A percentile compares a stretch with the other conserved stretches of the same genome.
Evolutionary conservation across 2,113 vertebrate species (phyloP).

Genomic region (Ginglymostoma cirratum): DNA sequence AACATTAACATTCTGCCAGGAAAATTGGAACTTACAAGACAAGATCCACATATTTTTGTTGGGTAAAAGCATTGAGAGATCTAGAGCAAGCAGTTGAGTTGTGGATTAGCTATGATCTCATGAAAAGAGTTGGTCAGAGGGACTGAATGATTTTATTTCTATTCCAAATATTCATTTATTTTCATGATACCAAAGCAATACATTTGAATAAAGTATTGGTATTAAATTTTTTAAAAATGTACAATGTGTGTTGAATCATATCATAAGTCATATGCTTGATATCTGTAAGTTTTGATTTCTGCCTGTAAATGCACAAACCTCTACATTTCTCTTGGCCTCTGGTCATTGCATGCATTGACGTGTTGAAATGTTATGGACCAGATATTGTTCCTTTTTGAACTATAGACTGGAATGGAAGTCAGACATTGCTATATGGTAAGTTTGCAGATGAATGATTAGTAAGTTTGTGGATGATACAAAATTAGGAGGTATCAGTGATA

Average conservation of each 20-base stretch:
- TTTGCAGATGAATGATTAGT: too few relatives aligned
- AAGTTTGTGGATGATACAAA: too few relatives aligned
- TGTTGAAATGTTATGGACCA: too few relatives aligned
- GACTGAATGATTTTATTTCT: neutral
- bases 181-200: neutral
- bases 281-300: neutral
- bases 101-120: neutral
- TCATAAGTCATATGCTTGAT: neutral
- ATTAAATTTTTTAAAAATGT: neutral
- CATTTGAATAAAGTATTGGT: neutral
- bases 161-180: neutral
- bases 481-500: too few relatives aligned
- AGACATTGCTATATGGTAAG: too few relatives aligned
- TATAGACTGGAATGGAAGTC: too few relatives aligned
- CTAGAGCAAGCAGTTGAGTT: neutral
- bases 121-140: neutral
- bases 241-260: neutral
- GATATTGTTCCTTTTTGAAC: too few relatives aligned
- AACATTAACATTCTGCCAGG: neutral
- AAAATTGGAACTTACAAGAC: neutral
- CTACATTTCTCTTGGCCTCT: neutral
- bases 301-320: neutral
- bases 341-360: neutral
- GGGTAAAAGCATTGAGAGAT: too few relatives aligned
- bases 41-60: neutral